Conservation (phyloP, 2,888 invertebrate species). For the Eristalinus sepulchralis region DNA sequence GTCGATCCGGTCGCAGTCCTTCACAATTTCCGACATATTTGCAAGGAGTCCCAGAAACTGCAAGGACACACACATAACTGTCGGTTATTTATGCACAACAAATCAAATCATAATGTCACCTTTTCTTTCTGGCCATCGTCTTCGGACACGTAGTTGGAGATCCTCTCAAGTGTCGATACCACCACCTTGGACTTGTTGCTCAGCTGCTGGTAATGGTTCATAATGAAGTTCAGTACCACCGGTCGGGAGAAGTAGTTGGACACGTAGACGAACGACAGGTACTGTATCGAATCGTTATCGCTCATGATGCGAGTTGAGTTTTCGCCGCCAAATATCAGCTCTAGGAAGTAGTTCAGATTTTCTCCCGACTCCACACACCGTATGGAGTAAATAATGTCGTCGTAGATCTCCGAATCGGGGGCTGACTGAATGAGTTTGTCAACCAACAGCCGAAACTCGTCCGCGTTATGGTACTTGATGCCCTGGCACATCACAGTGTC, state of each 20-base stretch:
- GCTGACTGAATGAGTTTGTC: conserved; percentile 71
- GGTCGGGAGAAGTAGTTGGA: conserved; percentile 75
- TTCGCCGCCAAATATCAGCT: conserved; percentile 74
- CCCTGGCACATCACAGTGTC: conserved; percentile 76
- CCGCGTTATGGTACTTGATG: conserved; percentile 72
- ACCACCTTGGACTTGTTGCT: conserved; percentile 52
- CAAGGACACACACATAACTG: background rate
- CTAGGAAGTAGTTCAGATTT: conserved; percentile 75
- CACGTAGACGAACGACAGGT: conserved; percentile 75
- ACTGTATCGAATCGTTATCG: conserved; percentile 75
- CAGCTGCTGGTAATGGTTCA: conserved; percentile 75
- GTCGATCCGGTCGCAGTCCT: background rate
- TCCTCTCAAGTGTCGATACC: background rate
- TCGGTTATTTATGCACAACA: background rate
- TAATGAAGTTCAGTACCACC: conserved; percentile 75
- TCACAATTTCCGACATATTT: conserved; percentile 10
- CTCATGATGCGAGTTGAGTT: conserved; percentile 74
- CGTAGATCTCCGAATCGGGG: conserved; percentile 70
- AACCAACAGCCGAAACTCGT: conserved; percentile 75
- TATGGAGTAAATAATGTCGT: conserved; percentile 77
- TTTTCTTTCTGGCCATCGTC: conserved; percentile 48
- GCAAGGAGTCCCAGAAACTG: conserved; percentile 31
- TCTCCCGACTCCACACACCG: conserved; percentile 75
- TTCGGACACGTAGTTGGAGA: conserved; percentile 48
- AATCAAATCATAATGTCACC: background rate